A percentile compares a stretch with the other conserved stretches of the same genome.
These are phyloP conservation scores for Stenchaetothrips biformis DNA, from an alignment of 2,888 invertebrate species.

Conservation along the genomic window DNA sequence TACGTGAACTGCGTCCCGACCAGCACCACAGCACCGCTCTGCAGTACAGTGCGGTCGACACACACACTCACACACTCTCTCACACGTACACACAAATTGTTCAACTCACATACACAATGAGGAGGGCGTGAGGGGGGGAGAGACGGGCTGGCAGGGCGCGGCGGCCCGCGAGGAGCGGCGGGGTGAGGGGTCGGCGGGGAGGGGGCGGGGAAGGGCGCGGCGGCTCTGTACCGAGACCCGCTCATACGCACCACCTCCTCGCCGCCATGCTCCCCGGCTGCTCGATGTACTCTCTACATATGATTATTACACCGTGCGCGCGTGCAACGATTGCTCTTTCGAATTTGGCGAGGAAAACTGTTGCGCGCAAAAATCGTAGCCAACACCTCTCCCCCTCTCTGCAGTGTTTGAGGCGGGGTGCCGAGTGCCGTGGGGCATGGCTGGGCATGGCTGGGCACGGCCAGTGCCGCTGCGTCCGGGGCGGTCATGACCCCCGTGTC, in stretches of 20 bases:
- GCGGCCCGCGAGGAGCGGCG: not conserved
- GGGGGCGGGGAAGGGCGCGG: not conserved
- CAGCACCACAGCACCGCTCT: too few species aligned
- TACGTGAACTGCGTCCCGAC: too few species aligned
- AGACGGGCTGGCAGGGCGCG: not conserved
- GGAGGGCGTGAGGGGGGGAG: not conserved
- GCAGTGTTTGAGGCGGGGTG: too few species aligned
- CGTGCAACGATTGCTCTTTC: not conserved
- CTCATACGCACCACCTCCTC: constrained; percentile 16
- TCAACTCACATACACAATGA: not conserved
- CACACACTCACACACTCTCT: not conserved
- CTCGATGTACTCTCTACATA: constrained; percentile 23
- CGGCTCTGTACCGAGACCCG: not conserved
- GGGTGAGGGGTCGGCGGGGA: not conserved
- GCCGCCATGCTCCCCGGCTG: not conserved
- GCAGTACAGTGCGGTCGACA: too few species aligned
- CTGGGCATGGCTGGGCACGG: too few species aligned
- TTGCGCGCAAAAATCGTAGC: too few species aligned
- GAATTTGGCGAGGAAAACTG: not conserved
- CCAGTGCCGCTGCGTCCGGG: too few species aligned
- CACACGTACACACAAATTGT: not conserved
- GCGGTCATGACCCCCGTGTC: too few species aligned
- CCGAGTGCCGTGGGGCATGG: too few species aligned
- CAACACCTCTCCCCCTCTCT: too few species aligned
- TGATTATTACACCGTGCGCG: not conserved